phyloP scores from a whole-genome alignment of 2,797 vertebrate genomes.

The Brotogeris chrysoptera region DNA sequence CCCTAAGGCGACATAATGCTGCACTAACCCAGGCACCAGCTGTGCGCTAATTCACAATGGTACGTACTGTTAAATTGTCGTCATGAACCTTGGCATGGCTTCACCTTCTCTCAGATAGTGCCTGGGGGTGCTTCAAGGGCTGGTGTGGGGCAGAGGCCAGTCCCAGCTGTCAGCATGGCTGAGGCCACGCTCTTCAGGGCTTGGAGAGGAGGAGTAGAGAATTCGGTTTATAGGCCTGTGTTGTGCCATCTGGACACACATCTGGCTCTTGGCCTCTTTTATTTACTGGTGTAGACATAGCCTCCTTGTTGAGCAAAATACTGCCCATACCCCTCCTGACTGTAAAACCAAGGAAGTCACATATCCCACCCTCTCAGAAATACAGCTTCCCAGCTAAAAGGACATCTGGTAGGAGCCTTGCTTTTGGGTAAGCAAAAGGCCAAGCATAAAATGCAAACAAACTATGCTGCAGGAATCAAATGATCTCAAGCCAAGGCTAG shows the following conservation, averaged over 20 bases:
- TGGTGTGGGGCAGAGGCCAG: not conserved
- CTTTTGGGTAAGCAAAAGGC: fast-evolving
- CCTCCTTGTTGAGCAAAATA: not conserved
- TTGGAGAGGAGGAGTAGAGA: not conserved
- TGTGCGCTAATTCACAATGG: not conserved
- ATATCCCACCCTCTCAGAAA: not conserved
- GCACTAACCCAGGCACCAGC: not conserved
- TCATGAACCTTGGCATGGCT: fast-evolving
- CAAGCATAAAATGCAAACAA: not conserved
- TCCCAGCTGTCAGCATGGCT: not conserved
- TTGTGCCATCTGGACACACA: not conserved
- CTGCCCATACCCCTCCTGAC: not conserved
- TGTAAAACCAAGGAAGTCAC: not conserved
- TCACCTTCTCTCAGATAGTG: not conserved
- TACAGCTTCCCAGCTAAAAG: not conserved
- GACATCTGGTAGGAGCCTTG: not conserved
- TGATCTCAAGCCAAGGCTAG: not conserved
- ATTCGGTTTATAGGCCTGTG: not conserved
- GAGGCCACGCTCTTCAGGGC: not conserved
- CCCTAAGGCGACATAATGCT: not conserved
- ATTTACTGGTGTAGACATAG: not conserved
- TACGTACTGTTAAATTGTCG: not conserved
- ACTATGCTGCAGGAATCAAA: not conserved
- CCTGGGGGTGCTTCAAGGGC: not conserved
- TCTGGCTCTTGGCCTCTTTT: not conserved